Evolutionary conservation across 2,797 vertebrate species (phyloP), one percentile per base, ranked within the genome.

Genomic region (Bovichtus diacanthus): DNA sequence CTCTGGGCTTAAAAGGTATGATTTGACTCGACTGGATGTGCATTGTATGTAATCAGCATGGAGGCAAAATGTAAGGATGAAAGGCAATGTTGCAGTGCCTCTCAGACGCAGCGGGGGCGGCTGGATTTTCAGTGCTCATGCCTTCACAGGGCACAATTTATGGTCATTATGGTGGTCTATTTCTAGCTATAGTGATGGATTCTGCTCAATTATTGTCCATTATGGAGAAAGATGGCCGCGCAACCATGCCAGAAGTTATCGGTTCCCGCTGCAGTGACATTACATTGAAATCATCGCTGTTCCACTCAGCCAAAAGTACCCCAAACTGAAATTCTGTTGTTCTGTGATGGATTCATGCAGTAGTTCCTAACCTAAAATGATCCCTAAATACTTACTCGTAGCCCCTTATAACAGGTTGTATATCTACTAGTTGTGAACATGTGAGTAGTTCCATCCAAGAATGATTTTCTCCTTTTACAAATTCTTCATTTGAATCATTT

Each of bases 151-250:
- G 94, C 87, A 93, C 94, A 95, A 96, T 96, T 96, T 97, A 92
- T 89, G 87, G 90, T 92, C 93, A 95, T 96, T 95, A 95, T 85
- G 88, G 86, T 80, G 83, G 92, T 93, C 95, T 95, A 95, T 95
- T 93, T 96, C 91, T 76, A 90, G 95, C 94, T 87, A 92, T 94
- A 92, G 95, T 95, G 96, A 97, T 97, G 95, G 96, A 97, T 97
- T 95, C 94, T 91, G 95, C 95, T 96, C 96, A 97, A 97, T 97
- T 96, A 97, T 96, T 96, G 96, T 96, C 97, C 97, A 97, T 97
- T 97, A 97, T 93, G 91, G 90, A 95, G 95, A 95, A 94, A 96
- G 95, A 96, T 95, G 95, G 96, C 94, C 83, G 84, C 87, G 83
- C 86, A 89, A 93, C 92, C 92, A 93, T 83, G 74, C 63, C 87